phyloP scores from a whole-genome alignment of 2,888 invertebrate species.

The Muscina levida region DNA sequence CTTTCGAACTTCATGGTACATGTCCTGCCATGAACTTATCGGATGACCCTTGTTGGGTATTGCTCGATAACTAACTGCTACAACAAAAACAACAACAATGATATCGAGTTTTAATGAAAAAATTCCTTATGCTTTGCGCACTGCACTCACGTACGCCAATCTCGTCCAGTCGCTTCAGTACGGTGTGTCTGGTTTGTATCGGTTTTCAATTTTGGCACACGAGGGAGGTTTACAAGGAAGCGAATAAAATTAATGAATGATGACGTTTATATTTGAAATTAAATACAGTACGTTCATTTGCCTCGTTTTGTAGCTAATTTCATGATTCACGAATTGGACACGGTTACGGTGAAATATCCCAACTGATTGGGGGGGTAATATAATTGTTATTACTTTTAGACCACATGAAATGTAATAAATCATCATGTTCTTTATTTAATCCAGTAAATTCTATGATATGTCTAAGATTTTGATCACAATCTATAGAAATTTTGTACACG shows the following conservation, averaged over 20 bases:
- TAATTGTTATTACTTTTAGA: no score
- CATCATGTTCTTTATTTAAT: no score
- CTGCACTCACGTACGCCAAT: conserved; percentile 43
- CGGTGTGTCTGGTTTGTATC: conserved; percentile 46
- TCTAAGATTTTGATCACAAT: no score
- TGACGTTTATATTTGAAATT: no score
- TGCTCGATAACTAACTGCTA: neutral
- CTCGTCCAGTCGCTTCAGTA: neutral
- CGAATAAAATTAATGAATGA: no score
- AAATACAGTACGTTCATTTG: no score
- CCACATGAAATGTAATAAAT: no score
- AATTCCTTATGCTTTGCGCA: conserved; percentile 42
- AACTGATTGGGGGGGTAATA: no score
- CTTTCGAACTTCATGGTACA: conserved; percentile 34
- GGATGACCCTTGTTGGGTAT: conserved; percentile 46
- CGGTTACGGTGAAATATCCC: no score
- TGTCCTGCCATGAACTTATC: conserved; percentile 48
- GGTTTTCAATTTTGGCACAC: conserved; percentile 15
- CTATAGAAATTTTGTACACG: no score
- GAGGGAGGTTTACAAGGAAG: conserved; percentile 8
- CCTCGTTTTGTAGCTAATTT: neutral
- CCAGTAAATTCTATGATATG: no score
- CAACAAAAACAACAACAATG: neutral
- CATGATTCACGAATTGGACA: no score
- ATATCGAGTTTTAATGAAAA: conserved; percentile 33